These are phyloP conservation scores for Camelus bactrianus DNA, from an alignment of 2,113 vertebrate genomes.

Conservation along the genomic window DNA sequence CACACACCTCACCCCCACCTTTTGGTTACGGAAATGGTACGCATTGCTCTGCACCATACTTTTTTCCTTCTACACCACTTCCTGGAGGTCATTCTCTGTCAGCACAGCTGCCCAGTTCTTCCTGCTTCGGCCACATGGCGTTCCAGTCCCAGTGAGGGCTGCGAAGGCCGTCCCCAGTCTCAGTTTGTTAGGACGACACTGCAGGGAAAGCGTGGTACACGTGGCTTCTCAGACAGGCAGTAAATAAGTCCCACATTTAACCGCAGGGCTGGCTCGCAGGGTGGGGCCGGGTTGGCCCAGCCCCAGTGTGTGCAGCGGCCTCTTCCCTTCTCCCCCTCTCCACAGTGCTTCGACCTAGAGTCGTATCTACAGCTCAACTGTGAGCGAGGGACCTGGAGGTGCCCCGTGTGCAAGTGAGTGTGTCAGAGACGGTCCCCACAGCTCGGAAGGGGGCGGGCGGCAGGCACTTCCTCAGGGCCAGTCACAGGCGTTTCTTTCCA, in stretches of 20 bases:
- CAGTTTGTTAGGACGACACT: accelerated
- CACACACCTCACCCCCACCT: not conserved
- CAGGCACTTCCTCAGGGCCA: too few relatives aligned
- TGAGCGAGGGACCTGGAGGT: constrained; percentile 98
- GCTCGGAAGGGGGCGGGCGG: constrained; percentile 76
- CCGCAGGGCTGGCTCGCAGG: accelerated
- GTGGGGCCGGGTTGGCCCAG: constrained; percentile 11
- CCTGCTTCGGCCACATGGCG: not conserved
- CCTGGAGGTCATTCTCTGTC: not conserved
- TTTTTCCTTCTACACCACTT: too few relatives aligned
- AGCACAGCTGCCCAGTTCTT: not conserved
- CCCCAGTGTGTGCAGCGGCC: constrained; percentile 90
- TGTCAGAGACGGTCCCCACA: constrained; percentile 88
- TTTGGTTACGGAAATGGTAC: not conserved
- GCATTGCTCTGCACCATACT: accelerated
- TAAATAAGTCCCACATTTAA: too few relatives aligned
- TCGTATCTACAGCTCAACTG: constrained; percentile 99
- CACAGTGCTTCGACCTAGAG: constrained; percentile 98
- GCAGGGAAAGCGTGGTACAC: not conserved
- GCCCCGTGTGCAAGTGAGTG: constrained; percentile 99
- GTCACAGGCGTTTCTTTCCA: not conserved
- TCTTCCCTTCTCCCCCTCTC: not conserved
- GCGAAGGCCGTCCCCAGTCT: not conserved
- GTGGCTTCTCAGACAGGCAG: accelerated
- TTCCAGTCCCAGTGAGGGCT: not conserved